Base-by-base conservation (phyloP, 2,888 invertebrate genomes). In the Cataglyphis altisquamis region DNA sequence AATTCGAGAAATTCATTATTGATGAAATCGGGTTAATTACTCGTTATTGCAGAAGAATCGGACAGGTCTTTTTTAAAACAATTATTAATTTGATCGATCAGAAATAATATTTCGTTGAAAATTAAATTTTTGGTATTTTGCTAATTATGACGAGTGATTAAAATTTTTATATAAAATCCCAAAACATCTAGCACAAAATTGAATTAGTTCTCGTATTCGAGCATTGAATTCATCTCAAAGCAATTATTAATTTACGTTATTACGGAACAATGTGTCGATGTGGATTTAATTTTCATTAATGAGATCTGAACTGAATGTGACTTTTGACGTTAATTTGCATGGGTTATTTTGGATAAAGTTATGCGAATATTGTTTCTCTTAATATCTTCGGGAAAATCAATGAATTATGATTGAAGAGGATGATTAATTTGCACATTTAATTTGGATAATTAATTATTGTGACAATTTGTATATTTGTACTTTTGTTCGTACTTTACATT, bases 201-300 rank as follows among this genome's bases (percentile, higher is more conserved):
- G 8, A 21, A 72, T 78, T 60, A 70, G 36, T 70, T 70, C 39
- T 5, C 3, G 6, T 57, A 45, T 45, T 72, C 32, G 12, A 66
- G 15, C 39, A n/a, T 75, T 12, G 57, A 39, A 32, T 29, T 60
- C 0, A 73, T 60, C 8, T 25, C 45, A 45, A 60, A 72, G 60
- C 32, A 25, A 57, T 45, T 60, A 62, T 80, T 80, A 80, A 73
- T 80, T 73, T 73, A 9, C 74, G 18, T 25, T 48, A 60, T 72
- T 73, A 80, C 8, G 21, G 9, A 73, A 62, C 60, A 45, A 73
- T 52, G 4, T 80, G 32, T 10, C 45, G 21, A 45, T 72, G 15
- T 1, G 25, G 21, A 78, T 72, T 78, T 60, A 72, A 73, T 73
- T 60, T 60, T 60, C 45, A 1, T 12, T 72, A 73, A 80, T 60